Evolutionary conservation across 2,113 vertebrate genomes (phyloP).

Genomic region (Nothoprocta pentlandii): DNA sequence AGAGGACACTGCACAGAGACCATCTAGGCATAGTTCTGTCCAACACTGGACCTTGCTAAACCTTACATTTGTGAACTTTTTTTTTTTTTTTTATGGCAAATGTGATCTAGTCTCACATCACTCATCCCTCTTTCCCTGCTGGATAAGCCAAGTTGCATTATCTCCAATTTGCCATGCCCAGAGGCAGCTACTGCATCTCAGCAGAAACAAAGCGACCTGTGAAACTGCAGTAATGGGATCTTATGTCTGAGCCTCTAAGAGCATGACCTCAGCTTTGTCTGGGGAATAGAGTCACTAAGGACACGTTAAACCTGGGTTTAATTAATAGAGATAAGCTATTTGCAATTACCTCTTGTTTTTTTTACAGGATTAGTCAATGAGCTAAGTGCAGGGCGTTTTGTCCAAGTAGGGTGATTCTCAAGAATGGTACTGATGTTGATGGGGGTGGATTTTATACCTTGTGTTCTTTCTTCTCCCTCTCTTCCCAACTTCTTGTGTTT

Average conservation of each 20-base stretch:
- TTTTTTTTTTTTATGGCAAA: not conserved
- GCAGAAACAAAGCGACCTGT: not conserved
- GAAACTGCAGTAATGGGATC: not conserved
- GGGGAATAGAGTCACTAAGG: not conserved
- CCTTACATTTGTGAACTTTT: not conserved
- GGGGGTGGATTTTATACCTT: not conserved
- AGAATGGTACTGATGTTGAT: not conserved
- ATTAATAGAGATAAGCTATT: slow-evolving; percentile 22
- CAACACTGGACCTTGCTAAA: not conserved
- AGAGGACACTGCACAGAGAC: not conserved
- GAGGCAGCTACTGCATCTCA: not conserved
- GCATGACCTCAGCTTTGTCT: not conserved
- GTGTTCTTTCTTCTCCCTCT: slow-evolving; percentile 11
- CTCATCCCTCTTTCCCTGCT: not conserved
- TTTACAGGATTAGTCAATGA: slow-evolving; percentile 24
- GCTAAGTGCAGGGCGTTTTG: slow-evolving; percentile 31
- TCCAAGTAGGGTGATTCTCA: not conserved
- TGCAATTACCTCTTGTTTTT: slow-evolving; percentile 37
- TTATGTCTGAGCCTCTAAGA: not conserved
- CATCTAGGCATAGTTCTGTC: not conserved
- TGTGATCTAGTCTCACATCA: not conserved
- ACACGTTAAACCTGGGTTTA: not conserved
- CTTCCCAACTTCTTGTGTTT: not conserved
- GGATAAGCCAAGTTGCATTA: not conserved
- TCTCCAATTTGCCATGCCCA: not conserved